A percentile compares a stretch with the other conserved stretches of the same genome.
Evolutionary conservation across 53 echinoderm and acorn worm genomes (phyloP).

Genomic region (Actinopyga echinites): DNA sequence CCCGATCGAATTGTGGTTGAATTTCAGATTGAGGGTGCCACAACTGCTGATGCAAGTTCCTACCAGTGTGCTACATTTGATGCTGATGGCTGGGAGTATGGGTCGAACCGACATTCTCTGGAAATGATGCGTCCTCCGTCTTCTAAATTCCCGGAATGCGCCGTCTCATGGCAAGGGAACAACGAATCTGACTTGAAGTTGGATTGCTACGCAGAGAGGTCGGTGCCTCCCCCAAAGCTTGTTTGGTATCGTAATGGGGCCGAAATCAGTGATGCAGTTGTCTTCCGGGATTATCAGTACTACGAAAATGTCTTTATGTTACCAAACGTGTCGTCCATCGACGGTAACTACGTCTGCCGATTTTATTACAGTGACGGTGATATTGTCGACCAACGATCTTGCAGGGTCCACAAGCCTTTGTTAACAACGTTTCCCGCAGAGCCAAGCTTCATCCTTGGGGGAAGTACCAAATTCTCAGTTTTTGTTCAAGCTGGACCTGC

Average conservation of each 20-base stretch:
- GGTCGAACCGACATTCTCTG: conserved; percentile 6
- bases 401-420: conserved; percentile 3
- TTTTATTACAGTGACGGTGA: conserved; percentile 38
- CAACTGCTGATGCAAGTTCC: conserved; percentile 7
- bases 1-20: conserved; percentile 24
- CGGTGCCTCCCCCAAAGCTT: conserved; percentile 27
- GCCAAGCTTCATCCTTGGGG: conserved; percentile 18
- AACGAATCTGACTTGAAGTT: background rate
- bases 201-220: conserved; percentile 34
- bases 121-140: conserved; percentile 30
- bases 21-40: background rate
- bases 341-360: background rate
- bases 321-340: background rate
- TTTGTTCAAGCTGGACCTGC: conserved; percentile 5
- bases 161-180: conserved; percentile 13
- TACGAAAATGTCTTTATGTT: conserved; percentile 26
- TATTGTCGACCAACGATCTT: conserved; percentile 36
- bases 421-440: background rate
- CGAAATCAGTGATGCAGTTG: background rate
- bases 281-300: conserved; percentile 32
- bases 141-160: conserved; percentile 6
- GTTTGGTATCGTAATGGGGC: conserved; percentile 21
- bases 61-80: conserved; percentile 27
- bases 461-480: conserved; percentile 24
- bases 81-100: background rate